Evolutionary conservation across 1,140 invertebrate genomes (phyloP), one percentile per base, ranked within the genome.

Genomic region (Tetragnatha versicolor): DNA sequence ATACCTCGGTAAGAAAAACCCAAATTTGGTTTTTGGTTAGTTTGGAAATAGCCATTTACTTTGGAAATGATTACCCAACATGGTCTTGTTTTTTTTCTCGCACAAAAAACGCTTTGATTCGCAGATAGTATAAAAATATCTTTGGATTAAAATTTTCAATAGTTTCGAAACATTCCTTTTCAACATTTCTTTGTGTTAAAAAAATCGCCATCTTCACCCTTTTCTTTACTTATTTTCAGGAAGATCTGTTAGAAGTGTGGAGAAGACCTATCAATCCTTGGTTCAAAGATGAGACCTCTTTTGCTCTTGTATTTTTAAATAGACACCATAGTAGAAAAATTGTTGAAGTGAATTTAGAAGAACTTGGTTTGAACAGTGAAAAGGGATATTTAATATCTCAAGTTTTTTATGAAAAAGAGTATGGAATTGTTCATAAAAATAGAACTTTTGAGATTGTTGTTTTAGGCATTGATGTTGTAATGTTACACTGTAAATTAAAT

Each of bases 261-360:
- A 85, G 82, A 9, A 85, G 85, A 82, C 85, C 84, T 39, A 84
- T 89, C 49, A 77, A 78, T 58, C 88, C 88, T 51, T 79, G 85
- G n/a, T 58, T 82, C 22, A 80, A 83, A 45, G 22, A 87, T 2
- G 83, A 86, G 60, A 85, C 85, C 42, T 96, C 94, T 2, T 95
- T 94, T 84, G 94, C 93, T 9, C 90, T 96, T 65, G 93, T 92
- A 0, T 94, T 96, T 84, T 88, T 95, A 4, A 96, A 96, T 85
- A 94, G 93, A 0, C 90, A 92, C 83, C 91, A 91, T 2, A 86
- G 86, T 49, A 89, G 90, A 0, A 89, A 88, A 81, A 80, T 85
- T 10, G 84, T 89, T 0, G 86, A 84, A n/a, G 87, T 90, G 25
- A 87, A 86, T 0, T 83, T 89, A 20, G 81, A 86, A 6, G 87